Evolutionary conservation across 2,113 vertebrate genomes (phyloP), one percentile per base, ranked within the genome.

Genomic region (Galemys pyrenaicus): DNA sequence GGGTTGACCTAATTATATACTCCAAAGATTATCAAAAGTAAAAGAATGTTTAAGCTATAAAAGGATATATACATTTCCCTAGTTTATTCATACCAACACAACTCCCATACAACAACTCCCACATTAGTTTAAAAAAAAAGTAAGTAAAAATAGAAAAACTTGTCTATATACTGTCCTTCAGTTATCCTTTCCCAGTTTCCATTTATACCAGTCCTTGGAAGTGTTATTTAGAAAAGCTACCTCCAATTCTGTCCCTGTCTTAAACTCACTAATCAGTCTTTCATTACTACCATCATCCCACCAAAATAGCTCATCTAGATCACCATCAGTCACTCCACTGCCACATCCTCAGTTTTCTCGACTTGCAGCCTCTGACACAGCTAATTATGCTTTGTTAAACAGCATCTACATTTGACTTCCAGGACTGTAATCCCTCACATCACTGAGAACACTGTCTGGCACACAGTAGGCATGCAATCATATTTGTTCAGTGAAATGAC

Each of bases 251-350:
- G 41, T 39, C 65, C 44, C 51, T 32, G 20, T 79, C 79, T 64
- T 92, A 30, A 94, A 89, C 79, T 89, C 51, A 13, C 54, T 54
- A 71, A 88, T 73, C 74, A 75, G 60, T 19, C 30, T 93, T 93
- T 75, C 60, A 79, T 58, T 83, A 79, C 37, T 20, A 20, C 62
- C 64, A 78, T 77, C 64, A 54, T 10, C 88, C 71, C 41, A 92
- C 65, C 78, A 85, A 94, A 94, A 80, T 46, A 89, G 73, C 49
- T 79, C 65, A n/a, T 79, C 51, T 74, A 89, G 80, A 74, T 46
- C 73, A 75, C 89, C 80, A 67, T 49, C 77, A 54, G 41, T 49
- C 58, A 73, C 35, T 62, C 20, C 79, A 60, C 2, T 60, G 41
- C 30, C 67, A 80, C 58, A 62, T 70, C 67, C 65, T 84, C 24